Evolutionary conservation across 1,140 invertebrate species (phyloP).

Genomic region (Neotoxoptera formosana): DNA sequence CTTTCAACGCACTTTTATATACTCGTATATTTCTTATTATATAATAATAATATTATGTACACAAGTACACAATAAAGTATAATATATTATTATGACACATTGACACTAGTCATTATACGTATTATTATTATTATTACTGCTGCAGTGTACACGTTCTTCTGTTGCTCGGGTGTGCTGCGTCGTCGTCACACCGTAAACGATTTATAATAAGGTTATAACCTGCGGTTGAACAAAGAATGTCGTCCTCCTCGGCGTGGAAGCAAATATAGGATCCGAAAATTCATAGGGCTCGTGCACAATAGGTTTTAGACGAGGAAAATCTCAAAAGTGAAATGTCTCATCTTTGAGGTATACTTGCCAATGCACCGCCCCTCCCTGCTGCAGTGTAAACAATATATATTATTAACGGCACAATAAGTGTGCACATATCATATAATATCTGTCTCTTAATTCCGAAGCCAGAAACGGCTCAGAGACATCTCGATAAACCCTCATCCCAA

Average conservation of each 20-base stretch:
- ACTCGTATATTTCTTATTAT: not conserved
- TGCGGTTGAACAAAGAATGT: not conserved
- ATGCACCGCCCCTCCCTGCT: too few relatives aligned
- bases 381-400: not conserved
- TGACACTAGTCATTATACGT: not conserved
- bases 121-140: not conserved
- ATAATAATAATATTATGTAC: not conserved
- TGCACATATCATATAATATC: not conserved
- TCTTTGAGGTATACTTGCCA: not conserved
- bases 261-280: not conserved
- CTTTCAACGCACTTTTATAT: not conserved
- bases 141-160: not conserved
- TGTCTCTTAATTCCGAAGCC: not conserved
- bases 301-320: not conserved
- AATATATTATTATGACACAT: not conserved
- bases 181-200: not conserved
- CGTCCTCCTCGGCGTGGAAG: not conserved
- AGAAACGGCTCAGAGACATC: not conserved
- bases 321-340: not conserved
- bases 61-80: not conserved
- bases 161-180: not conserved
- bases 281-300: not conserved
- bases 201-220: not conserved
- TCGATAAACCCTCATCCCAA: too few relatives aligned
- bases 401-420: not conserved